Conservation (phyloP, 1,140 invertebrate genomes). For the Choristoneura fumiferana region DNA sequence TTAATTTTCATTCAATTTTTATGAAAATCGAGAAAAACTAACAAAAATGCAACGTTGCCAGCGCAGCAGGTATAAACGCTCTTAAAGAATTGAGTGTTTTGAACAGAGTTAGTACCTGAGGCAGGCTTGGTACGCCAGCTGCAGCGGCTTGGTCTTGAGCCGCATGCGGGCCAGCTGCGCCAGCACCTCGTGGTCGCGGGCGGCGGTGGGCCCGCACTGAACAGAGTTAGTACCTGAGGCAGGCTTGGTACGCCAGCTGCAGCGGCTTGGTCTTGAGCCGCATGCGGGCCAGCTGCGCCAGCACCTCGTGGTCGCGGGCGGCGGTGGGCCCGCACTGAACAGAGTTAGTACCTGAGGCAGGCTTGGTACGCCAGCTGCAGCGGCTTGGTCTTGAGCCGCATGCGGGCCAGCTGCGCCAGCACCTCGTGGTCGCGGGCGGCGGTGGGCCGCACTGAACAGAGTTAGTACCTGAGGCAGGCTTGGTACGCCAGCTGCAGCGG, state of each 20-base stretch:
- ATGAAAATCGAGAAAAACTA: too few relatives aligned
- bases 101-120: too few relatives aligned
- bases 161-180: constrained; percentile 92
- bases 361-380: constrained; percentile 90
- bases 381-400: constrained; percentile 93
- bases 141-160: constrained; percentile 94
- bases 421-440: constrained; percentile 81
- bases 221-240: not conserved
- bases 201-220: constrained; percentile 35
- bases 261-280: constrained; percentile 95
- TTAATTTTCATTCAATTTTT: too few relatives aligned
- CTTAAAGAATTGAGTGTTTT: too few relatives aligned
- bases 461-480: constrained; percentile 44
- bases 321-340: constrained; percentile 20
- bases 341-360: constrained; percentile 78
- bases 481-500: constrained; percentile 91
- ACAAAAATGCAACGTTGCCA: too few relatives aligned
- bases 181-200: constrained; percentile 94
- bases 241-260: constrained; percentile 91
- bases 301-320: constrained; percentile 92
- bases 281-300: constrained; percentile 93
- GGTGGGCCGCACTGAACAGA: not conserved
- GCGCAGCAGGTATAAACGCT: too few relatives aligned
- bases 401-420: constrained; percentile 89
- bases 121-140: constrained; percentile 90